Base-by-base conservation (phyloP, 2,113 vertebrate species). In the Hemibagrus wyckioides region DNA sequence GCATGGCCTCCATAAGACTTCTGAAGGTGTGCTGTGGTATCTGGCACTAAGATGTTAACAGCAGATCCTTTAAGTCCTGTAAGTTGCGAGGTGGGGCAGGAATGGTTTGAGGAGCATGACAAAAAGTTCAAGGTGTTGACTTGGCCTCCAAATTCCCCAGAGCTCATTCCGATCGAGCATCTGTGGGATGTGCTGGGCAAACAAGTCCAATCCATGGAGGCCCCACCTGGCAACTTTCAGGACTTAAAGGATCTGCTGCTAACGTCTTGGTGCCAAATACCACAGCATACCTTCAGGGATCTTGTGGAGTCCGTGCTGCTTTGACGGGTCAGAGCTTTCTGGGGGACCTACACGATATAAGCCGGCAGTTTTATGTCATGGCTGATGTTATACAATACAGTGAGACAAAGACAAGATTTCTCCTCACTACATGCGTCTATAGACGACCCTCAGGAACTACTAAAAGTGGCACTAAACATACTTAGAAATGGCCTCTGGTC, bases 401-500 rank as follows among this genome's bases (percentile, higher is more conserved):
- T n/a, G n/a, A 25, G 3, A 2, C 44, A 59, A 57, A 59, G 57
- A 25, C 23, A 59, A 59, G 57, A 17, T 57, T 17, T 23, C 61
- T 65, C 11, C 28, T 65, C 28, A 65, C 28, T n/a, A 65, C 28
- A 14, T 65, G 28, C 30, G 8, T n/a, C 28, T 65, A 65, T 30
- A 9, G 8, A 61, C 25, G 7, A 61, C 23, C 23, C 59, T 25
- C 3, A 13, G n/a, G 28, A n/a, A 13, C 59, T 8, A 61, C 23
- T n/a, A 61, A 61, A 61, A 61, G 9, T 61, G 25, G 59, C 59
- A 28, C 25, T 61, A 61, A 61, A 61, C 28, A 57, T 57, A 57
- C n/a, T n/a, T n/a, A n/a, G n/a, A n/a, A n/a, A n/a, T n/a, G n/a
- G 59, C 28, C 9, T 86, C 85, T 88, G 87, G 86, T 85, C 71